A percentile compares a stretch with the other conserved stretches of the same genome.
Conservation (phyloP, 2,797 vertebrate genomes). For the Okamejei kenojei region DNA sequence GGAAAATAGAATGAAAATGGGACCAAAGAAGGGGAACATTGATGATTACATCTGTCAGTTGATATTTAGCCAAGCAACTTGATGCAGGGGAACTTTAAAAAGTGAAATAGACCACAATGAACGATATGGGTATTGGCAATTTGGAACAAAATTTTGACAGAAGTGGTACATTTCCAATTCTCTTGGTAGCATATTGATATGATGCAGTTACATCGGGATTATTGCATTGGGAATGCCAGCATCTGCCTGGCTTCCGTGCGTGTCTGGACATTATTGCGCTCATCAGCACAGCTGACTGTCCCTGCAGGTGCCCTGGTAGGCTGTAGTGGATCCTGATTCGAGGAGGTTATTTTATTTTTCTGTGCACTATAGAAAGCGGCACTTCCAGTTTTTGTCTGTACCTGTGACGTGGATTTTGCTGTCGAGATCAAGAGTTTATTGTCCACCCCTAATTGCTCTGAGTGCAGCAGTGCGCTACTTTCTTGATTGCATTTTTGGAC, state of each 20-base stretch:
- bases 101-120: background rate
- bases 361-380: background rate
- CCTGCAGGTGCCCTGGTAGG: background rate
- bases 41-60: too few species aligned
- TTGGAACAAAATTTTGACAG: background rate
- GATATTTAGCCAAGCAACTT: background rate
- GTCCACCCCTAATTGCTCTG: too few species aligned
- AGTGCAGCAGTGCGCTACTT: too few species aligned
- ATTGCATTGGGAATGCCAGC: background rate
- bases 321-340: background rate
- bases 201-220: background rate
- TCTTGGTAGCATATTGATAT: background rate
- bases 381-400: too few species aligned
- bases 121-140: background rate
- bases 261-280: background rate
- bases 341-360: background rate
- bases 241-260: background rate
- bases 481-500: too few species aligned
- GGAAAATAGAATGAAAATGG: too few species aligned
- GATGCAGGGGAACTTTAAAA: background rate
- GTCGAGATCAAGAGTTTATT: too few species aligned
- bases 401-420: too few species aligned
- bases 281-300: background rate
- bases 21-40: too few species aligned
- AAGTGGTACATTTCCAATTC: background rate